Conservation (phyloP, 37 sponge, comb jelly and placozoan genomes). For the Ephydatia muelleri region DNA sequence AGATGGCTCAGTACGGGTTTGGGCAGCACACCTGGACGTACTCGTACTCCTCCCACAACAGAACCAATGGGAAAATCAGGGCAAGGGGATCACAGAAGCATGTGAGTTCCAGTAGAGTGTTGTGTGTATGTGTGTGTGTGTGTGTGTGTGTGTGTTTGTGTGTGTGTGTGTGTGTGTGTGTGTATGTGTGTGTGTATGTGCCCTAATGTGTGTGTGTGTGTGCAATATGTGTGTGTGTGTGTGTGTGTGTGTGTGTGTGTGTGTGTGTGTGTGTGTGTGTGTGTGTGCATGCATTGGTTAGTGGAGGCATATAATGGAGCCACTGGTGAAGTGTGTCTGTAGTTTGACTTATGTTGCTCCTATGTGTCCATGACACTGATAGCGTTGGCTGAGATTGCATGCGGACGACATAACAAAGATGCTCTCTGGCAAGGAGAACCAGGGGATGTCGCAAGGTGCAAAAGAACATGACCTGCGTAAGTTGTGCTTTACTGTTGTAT, state of each 20-base stretch:
- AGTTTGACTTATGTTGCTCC: too few relatives aligned
- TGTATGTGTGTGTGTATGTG: too few relatives aligned
- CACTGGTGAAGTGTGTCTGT: too few relatives aligned
- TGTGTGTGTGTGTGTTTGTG: too few relatives aligned
- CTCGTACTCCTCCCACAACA: conserved; percentile 12
- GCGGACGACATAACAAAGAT: not conserved
- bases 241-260: too few relatives aligned
- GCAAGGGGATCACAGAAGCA: conserved; percentile 56
- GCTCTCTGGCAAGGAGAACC: conserved; percentile 6
- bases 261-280: too few relatives aligned
- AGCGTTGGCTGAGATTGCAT: conserved; percentile 41
- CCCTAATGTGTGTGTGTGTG: too few relatives aligned
- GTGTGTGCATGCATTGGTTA: too few relatives aligned
- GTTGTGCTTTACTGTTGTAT: not conserved
- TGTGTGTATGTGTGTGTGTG: not conserved
- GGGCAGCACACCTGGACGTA: not conserved
- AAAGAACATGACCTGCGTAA: not conserved
- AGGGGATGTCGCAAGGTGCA: not conserved
- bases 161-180: too few relatives aligned
- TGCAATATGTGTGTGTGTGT: too few relatives aligned
- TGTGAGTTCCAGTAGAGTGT: conserved; percentile 18
- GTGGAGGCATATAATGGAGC: too few relatives aligned
- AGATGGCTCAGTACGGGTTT: conserved; percentile 14
- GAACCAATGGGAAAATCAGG: not conserved
- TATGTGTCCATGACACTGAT: too few relatives aligned